Evolutionary conservation across 2,888 invertebrate genomes (phyloP).

Genomic region (Hipparchia semele): DNA sequence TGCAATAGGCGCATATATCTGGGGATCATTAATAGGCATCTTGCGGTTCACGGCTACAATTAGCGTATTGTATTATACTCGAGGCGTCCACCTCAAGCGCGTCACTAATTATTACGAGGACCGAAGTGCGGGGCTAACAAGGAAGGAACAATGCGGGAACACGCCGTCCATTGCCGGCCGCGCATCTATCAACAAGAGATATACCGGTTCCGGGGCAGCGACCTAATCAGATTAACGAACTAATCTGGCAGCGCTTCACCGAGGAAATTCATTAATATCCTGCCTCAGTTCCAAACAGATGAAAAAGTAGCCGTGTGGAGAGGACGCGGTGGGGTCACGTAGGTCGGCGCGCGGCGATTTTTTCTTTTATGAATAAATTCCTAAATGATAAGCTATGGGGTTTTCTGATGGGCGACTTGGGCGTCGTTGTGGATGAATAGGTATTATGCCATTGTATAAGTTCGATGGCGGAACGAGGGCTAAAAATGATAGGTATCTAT

Average conservation of each 20-base stretch:
- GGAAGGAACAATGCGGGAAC: slow-evolving; percentile 34
- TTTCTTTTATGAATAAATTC: slow-evolving; percentile 47
- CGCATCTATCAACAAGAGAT: slow-evolving; percentile 51
- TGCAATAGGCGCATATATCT: slow-evolving; percentile 29
- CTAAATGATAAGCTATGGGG: slow-evolving; percentile 39
- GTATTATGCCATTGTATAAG: slow-evolving; percentile 8
- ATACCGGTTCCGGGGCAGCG: slow-evolving; percentile 55
- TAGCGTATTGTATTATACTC: slow-evolving; percentile 40
- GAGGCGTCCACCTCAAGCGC: slow-evolving; percentile 42
- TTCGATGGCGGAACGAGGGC: background rate
- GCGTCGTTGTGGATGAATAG: slow-evolving; percentile 11
- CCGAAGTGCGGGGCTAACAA: slow-evolving; percentile 40
- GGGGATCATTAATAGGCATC: slow-evolving; percentile 36
- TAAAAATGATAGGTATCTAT: background rate
- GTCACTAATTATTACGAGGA: slow-evolving; percentile 43
- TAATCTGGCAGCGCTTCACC: slow-evolving; percentile 85
- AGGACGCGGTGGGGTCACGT: slow-evolving; percentile 37
- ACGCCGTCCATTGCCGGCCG: slow-evolving; percentile 41
- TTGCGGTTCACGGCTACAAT: slow-evolving; percentile 41
- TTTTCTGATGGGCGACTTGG: slow-evolving; percentile 13
- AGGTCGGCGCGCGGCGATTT: slow-evolving; percentile 37
- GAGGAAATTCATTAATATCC: slow-evolving; percentile 89
- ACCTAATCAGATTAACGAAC: slow-evolving; percentile 86
- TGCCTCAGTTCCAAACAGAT: slow-evolving; percentile 64
- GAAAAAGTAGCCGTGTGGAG: slow-evolving; percentile 57